Evolutionary conservation across 2,113 vertebrate genomes (phyloP).

Genomic region (Pluvianellus socialis): DNA sequence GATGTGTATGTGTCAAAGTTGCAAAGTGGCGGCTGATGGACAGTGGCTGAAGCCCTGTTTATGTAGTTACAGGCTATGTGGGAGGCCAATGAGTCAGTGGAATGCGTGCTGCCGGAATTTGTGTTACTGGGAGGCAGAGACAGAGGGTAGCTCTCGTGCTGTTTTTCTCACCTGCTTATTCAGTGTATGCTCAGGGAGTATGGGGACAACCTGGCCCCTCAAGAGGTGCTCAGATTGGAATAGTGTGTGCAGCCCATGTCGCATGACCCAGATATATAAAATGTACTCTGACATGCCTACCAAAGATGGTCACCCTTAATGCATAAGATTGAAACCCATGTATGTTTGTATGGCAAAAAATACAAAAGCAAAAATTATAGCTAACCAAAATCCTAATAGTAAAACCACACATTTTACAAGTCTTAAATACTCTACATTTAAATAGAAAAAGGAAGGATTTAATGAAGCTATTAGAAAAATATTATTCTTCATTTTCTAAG

Average conservation of each 20-base stretch:
- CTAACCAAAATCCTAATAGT: not conserved
- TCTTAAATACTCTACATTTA: not conserved
- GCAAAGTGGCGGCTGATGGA: not conserved
- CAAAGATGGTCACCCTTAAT: not conserved
- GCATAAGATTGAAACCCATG: not conserved
- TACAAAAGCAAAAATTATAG: not conserved
- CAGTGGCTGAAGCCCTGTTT: not conserved
- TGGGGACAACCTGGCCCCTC: not conserved
- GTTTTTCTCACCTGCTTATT: not conserved
- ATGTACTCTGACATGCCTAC: not conserved
- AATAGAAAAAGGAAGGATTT: not conserved
- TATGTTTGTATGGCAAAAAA: not conserved
- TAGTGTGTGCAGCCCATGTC: not conserved
- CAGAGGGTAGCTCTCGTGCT: not conserved
- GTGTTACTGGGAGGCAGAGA: not conserved
- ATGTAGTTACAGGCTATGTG: not conserved
- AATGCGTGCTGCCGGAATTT: not conserved
- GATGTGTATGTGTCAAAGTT: not conserved
- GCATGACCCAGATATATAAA: not conserved
- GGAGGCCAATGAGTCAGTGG: not conserved
- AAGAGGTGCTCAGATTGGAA: not conserved
- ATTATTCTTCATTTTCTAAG: not conserved
- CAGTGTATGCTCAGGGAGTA: not conserved
- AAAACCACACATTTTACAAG: not conserved
- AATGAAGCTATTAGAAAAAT: not conserved